A percentile compares a stretch with the other conserved stretches of the same genome.
Conservation (phyloP, 2,113 vertebrate species). For the Egretta garzetta region DNA sequence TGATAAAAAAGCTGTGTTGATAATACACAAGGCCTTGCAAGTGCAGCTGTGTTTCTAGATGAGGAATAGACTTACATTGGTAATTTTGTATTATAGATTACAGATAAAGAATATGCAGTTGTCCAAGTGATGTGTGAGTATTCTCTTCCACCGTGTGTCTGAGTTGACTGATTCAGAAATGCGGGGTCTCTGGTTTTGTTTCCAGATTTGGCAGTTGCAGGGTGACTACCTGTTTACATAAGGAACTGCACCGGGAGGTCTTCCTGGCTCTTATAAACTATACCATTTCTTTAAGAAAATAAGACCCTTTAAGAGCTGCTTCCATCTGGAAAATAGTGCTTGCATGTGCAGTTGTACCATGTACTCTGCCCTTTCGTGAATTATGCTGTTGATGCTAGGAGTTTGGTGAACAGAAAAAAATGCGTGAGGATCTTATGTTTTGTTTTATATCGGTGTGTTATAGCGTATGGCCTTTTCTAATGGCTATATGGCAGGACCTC, state of each 20-base stretch:
- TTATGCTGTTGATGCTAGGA: background rate
- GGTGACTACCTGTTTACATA: background rate
- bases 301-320: background rate
- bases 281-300: background rate
- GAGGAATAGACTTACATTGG: background rate
- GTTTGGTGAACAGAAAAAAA: background rate
- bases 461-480: background rate
- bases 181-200: background rate
- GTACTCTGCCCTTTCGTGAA: background rate
- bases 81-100: background rate
- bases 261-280: background rate
- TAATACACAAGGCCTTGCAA: background rate
- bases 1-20: background rate
- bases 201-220: background rate
- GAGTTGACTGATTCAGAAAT: background rate
- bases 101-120: background rate
- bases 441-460: background rate
- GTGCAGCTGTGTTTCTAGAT: background rate
- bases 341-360: background rate
- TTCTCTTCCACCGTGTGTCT: background rate
- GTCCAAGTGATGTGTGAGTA: too few relatives aligned
- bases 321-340: background rate
- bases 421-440: background rate
- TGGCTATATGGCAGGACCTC: slow-evolving; percentile 5
- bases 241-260: background rate